Evolutionary conservation across 2,797 vertebrate genomes (phyloP), one percentile per base, ranked within the genome.

Genomic region (Spea hammondii): DNA sequence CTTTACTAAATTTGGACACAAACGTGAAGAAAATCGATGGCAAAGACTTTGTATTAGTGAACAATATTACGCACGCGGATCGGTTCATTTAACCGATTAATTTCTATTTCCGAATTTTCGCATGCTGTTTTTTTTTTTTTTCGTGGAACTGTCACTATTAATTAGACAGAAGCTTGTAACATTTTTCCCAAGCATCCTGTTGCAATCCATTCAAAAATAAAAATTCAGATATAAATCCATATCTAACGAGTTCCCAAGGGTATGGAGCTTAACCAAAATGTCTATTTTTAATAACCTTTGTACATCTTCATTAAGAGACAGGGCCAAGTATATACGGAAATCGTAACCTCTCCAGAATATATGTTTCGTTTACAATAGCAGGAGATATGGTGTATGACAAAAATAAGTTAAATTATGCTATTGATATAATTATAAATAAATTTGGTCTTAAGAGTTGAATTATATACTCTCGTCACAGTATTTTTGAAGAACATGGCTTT

Each of bases 81-180:
- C 8, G 14, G 17, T 62, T 7, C 59, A 17, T 62, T 17, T 62
- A 12, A 79, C 47, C 44, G 57, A 74, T 79, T 65, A 53, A 51
- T 73, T 79, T 60, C 67, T 62, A 50, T 32, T 78, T 68, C 49
- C 32, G 54, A 5, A 9, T 62, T 64, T 50, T 59, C 71, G 69
- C 78, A 66, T 67, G 14, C 48, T 62, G 72, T 48, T 46, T 17
- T 67, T 32, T 32, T 32, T 32, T 32, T 32, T 2, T 62, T 53
- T 48, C 32, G 12, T 65, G 62, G 54, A 47, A 17, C 65, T 74
- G 78, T 79, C 72, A 74, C 51, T 17, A 74, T 69, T 73, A 74
- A 79, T 79, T 74, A 79, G 78, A 6, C 65, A 17, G 44, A 32
- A 65, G 32, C 78, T 64, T 72, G 71, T 74, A 74, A 69, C 13